Conservation (phyloP, 2,113 vertebrate species). For the Ranitomeya variabilis region DNA sequence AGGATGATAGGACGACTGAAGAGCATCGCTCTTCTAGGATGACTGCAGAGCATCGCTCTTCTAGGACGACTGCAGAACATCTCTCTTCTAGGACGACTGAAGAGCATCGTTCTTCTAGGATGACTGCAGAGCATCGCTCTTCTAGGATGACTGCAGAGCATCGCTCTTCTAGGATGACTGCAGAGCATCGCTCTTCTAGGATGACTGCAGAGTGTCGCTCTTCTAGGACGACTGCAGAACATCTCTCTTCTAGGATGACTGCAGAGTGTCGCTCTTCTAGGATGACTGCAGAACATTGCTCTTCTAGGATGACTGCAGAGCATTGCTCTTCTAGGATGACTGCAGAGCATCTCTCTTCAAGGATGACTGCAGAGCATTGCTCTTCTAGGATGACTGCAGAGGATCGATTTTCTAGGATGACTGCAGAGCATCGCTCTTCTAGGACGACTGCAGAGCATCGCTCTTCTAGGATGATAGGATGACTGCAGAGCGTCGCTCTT, state of each 20-base stretch:
- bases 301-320: too few species aligned
- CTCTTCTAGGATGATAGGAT: background rate
- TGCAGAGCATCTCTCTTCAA: background rate
- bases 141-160: background rate
- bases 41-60: background rate
- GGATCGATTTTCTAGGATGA: background rate
- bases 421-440: background rate
- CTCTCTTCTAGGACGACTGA: background rate
- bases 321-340: background rate
- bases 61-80: background rate
- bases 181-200: background rate
- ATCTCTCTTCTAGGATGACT: background rate
- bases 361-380: background rate
- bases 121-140: background rate
- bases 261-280: background rate
- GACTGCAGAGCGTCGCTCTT: background rate
- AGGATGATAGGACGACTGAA: background rate
- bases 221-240: background rate
- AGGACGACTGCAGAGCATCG: too few species aligned
- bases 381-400: background rate
- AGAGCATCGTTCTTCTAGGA: background rate
- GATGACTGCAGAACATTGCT: background rate
- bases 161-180: background rate
- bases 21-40: background rate
- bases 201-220: background rate